Percentiles rank a stretch among this genome's conserved stretches.
Evolutionary conservation across 2,797 vertebrate species (phyloP).

Genomic region (Danio albolineatus): DNA sequence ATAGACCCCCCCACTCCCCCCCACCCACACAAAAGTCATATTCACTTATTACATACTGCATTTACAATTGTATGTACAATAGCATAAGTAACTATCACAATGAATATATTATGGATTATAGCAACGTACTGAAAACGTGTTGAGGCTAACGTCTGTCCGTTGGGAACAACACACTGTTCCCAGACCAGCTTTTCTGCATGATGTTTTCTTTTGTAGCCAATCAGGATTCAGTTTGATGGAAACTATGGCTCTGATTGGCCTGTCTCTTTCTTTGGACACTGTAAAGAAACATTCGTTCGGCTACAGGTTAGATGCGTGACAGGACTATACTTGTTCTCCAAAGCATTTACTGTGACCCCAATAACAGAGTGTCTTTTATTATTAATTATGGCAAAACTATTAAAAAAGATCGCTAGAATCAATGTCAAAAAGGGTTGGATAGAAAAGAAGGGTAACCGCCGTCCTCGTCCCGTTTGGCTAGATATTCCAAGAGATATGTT

Average conservation of each 20-base stretch:
- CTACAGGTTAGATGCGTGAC: slow-evolving; percentile 18
- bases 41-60: slow-evolving; percentile 76
- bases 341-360: slow-evolving; percentile 23
- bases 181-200: slow-evolving; percentile 17
- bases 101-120: slow-evolving; percentile 71
- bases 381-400: slow-evolving; percentile 20
- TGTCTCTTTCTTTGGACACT: slow-evolving; percentile 32
- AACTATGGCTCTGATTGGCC: slow-evolving; percentile 14
- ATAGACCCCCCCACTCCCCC: slow-evolving; percentile 75
- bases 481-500: slow-evolving; percentile 47
- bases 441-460: slow-evolving; percentile 27
- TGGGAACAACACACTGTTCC: slow-evolving; percentile 1
- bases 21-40: slow-evolving; percentile 69
- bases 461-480: slow-evolving; percentile 28
- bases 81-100: slow-evolving; percentile 80
- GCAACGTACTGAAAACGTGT: slow-evolving; percentile 56
- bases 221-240: slow-evolving; percentile 22
- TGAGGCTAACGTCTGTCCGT: slow-evolving; percentile 34
- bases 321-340: slow-evolving; percentile 13
- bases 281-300: slow-evolving; percentile 16
- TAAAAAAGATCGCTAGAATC: not conserved
- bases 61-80: slow-evolving; percentile 84
- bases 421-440: slow-evolving; percentile 11
- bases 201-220: slow-evolving; percentile 25
- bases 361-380: not conserved